These are phyloP conservation scores for Bombus confusus DNA, from an alignment of 1,140 invertebrate species.

Conservation along the genomic window DNA sequence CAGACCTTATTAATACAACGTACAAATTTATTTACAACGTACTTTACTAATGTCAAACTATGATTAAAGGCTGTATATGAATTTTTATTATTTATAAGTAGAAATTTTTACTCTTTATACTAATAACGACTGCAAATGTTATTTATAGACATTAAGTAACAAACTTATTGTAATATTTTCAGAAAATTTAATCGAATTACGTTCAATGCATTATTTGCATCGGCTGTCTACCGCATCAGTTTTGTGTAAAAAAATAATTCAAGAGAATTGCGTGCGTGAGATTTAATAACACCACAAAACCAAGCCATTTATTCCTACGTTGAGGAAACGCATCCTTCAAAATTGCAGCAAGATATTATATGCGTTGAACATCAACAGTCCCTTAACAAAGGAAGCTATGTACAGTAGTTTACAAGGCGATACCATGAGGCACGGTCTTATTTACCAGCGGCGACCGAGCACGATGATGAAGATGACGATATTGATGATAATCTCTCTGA, in stretches of 20 bases:
- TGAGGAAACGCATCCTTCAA: not conserved
- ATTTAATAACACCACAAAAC: not conserved
- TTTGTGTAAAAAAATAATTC: not conserved
- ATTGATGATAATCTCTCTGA: not conserved
- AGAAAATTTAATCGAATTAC: not conserved
- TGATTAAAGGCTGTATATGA: not conserved
- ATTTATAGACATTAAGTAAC: not conserved
- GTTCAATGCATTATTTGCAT: not conserved
- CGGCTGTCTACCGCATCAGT: not conserved
- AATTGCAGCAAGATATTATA: not conserved
- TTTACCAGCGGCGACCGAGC: not conserved
- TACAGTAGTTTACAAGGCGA: conserved; percentile 10
- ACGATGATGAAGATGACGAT: conserved; percentile 3
- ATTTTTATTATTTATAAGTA: not conserved
- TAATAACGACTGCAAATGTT: not conserved
- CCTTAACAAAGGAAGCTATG: not conserved
- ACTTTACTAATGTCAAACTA: not conserved
- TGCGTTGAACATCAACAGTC: not conserved
- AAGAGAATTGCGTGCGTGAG: not conserved
- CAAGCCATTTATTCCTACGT: not conserved
- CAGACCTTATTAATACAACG: conserved; percentile 56
- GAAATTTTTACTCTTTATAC: not conserved
- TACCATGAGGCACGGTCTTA: not conserved
- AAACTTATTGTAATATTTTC: not conserved
- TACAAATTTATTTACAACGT: conserved; percentile 40